Percentiles rank a stretch among this genome's conserved stretches.
Evolutionary conservation across 2,797 vertebrate genomes (phyloP).

Genomic region (Strix occidentalis): DNA sequence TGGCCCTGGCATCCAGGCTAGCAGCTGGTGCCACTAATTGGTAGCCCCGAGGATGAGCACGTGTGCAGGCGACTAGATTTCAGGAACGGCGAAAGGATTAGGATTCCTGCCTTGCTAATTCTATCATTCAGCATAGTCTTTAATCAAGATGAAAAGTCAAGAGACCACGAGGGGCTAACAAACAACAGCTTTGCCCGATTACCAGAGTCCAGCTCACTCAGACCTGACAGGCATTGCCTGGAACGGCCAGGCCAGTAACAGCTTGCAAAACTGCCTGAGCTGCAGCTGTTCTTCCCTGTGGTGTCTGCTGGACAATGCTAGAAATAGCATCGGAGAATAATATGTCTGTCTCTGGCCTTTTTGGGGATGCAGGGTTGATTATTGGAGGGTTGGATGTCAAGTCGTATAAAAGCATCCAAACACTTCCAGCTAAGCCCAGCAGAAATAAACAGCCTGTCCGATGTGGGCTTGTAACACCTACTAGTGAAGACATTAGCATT

Average conservation of each 20-base stretch:
- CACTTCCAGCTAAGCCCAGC: background rate
- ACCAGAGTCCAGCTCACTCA: background rate
- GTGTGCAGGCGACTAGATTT: background rate
- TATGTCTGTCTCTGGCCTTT: background rate
- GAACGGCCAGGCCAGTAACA: background rate
- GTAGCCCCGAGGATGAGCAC: slow-evolving; percentile 49
- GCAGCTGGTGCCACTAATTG: slow-evolving; percentile 75
- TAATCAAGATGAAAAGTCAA: slow-evolving; percentile 70
- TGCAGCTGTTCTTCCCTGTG: slow-evolving; percentile 36
- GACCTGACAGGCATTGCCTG: slow-evolving; percentile 1
- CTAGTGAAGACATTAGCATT: background rate
- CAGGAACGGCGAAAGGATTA: background rate
- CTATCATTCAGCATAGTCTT: slow-evolving; percentile 30
- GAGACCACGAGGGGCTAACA: background rate
- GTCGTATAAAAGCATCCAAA: background rate
- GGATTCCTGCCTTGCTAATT: slow-evolving; percentile 50
- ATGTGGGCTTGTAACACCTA: background rate
- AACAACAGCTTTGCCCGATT: slow-evolving; percentile 11
- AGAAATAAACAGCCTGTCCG: background rate
- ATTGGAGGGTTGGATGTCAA: slow-evolving; percentile 12
- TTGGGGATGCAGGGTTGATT: background rate
- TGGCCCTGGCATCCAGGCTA: slow-evolving; percentile 61
- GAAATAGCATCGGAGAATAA: background rate
- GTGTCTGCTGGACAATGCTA: slow-evolving; percentile 3
- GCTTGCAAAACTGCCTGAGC: background rate